Base-by-base conservation (phyloP, 2,113 vertebrate species). In the Nothoprocta pentlandii region DNA sequence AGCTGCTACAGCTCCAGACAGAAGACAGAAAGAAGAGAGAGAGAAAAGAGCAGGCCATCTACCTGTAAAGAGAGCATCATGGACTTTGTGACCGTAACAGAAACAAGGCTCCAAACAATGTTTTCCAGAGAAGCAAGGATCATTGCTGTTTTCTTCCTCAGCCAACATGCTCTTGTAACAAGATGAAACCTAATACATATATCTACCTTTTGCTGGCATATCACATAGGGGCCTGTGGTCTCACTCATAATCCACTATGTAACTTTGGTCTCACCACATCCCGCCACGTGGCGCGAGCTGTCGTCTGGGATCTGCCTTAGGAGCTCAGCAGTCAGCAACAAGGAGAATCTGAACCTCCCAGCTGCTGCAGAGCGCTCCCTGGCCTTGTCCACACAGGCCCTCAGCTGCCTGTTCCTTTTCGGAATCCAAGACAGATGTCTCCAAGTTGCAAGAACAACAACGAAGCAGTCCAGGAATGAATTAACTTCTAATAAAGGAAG, bases 381-480 rank as follows among this genome's bases (percentile, higher is more conserved):
- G 46, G 13, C 12, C 42, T n/a, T 63, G 69, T 87, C 70, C 78
- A 87, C 41, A 42, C 67, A 26, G 9, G 53, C 81, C 89, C 73
- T 94, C 83, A 85, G 80, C 47, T 93, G 83, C n/a, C 25, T 80
- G 67, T 66, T 80, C 2, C 53, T 85, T 87, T 84, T 23, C 46
- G 61, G 81, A 85, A 73, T 82, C 22, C 71, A 49, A 85, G 70
- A 53, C 39, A 82, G 75, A 62, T 77, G 58, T 64, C 47, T 39
- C 58, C 42, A 41, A 54, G 71, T 84, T 82, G 56, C 53, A 85
- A 73, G 53, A 91, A 81, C 82, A 94, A 20, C 32, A 87, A 58
- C 20, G n/a, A 44, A 76, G 47, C 25, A 36, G 19, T 47, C 46
- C 80, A 46, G 80, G 54, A 79, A 85, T 46, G 19, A 87, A 81